Conservation (phyloP, 2,888 invertebrate species). For the Caenorhabditis sp. region DNA sequence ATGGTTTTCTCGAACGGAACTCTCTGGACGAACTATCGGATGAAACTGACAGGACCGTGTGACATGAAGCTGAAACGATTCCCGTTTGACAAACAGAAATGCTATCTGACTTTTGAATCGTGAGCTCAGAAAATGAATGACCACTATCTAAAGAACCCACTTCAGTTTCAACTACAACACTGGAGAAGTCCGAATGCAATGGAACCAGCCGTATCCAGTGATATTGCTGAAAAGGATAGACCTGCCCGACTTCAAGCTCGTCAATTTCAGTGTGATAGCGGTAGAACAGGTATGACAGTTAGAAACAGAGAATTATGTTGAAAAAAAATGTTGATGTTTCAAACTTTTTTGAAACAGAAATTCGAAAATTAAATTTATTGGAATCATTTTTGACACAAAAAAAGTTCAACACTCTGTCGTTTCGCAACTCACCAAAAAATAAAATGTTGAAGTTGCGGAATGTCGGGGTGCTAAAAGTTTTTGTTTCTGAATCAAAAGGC, state of each 20-base stretch:
- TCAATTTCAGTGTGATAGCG: conserved; percentile 82
- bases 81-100: conserved; percentile 81
- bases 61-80: conserved; percentile 82
- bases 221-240: conserved; percentile 78
- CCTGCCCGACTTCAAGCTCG: conserved; percentile 82
- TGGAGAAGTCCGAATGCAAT: conserved; percentile 83
- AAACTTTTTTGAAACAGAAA: conserved; percentile 1
- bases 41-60: conserved; percentile 83
- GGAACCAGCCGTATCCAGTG: conserved; percentile 81
- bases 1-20: conserved; percentile 83
- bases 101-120: conserved; percentile 83
- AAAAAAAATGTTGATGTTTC: background rate
- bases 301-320: background rate
- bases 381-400: too few species aligned
- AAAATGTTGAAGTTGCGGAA: too few species aligned
- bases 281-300: conserved; percentile 77
- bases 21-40: conserved; percentile 82
- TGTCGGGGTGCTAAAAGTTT: too few species aligned
- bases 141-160: background rate
- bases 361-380: too few species aligned
- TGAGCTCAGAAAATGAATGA: conserved; percentile 56
- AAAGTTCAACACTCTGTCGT: too few species aligned
- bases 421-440: too few species aligned
- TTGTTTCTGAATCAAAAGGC: too few species aligned
- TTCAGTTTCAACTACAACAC: conserved; percentile 83